Evolutionary conservation across 2,797 vertebrate species (phyloP).

Genomic region (Gorsachius magnificus): DNA sequence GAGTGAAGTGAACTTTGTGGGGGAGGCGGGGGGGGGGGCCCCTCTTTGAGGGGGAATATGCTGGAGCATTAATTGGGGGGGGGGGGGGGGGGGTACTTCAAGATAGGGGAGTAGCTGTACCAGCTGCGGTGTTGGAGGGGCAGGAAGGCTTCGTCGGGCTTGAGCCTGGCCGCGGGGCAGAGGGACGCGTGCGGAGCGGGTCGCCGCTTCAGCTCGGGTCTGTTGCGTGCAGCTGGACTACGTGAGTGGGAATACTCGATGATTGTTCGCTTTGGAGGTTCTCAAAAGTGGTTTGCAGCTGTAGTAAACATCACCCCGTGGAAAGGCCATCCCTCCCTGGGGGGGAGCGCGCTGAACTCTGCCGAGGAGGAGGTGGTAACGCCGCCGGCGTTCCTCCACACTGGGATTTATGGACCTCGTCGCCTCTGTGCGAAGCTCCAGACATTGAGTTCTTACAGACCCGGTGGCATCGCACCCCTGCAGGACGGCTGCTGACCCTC

Average conservation of each 20-base stretch:
- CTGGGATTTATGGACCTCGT: accelerated
- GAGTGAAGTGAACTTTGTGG: accelerated
- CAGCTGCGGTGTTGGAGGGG: accelerated
- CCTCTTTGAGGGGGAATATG: accelerated
- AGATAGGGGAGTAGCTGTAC: accelerated
- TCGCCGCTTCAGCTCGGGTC: accelerated
- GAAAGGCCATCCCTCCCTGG: accelerated
- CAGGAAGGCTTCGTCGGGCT: neutral
- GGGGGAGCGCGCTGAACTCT: accelerated
- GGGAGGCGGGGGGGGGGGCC: neutral
- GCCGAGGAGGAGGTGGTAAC: neutral
- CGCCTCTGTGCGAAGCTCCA: neutral
- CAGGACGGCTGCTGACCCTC: neutral
- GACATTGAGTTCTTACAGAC: accelerated
- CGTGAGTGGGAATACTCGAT: accelerated
- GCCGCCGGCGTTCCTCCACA: accelerated
- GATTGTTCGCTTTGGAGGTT: neutral
- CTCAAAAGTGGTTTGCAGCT: neutral
- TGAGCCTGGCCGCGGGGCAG: neutral
- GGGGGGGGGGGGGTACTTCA: accelerated
- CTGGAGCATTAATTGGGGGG: accelerated
- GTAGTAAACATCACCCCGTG: accelerated
- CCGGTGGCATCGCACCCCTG: accelerated
- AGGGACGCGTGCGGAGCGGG: neutral
- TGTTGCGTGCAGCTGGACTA: accelerated